phyloP scores from a whole-genome alignment of 2,113 vertebrate species.

The Mormoops blainvillei region DNA sequence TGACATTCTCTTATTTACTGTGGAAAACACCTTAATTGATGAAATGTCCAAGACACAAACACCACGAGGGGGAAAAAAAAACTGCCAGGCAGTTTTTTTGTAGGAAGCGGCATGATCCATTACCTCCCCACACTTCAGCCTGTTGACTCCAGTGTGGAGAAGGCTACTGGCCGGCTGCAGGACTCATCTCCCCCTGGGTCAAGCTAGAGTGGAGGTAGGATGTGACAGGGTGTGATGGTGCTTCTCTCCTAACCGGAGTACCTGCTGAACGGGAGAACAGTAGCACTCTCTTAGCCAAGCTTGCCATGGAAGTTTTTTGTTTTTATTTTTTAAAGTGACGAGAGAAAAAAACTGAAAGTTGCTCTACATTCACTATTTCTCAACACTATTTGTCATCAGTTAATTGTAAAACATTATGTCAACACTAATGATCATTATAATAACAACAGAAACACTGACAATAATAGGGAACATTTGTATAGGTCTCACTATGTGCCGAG shows the following conservation, averaged over 20 bases:
- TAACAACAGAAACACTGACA: not conserved
- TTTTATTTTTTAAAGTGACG: not conserved
- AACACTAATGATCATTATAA: not conserved
- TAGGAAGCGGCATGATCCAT: not conserved
- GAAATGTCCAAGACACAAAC: not conserved
- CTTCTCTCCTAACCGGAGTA: not conserved
- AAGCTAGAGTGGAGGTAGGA: not conserved
- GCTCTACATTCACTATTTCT: not conserved
- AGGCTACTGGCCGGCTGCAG: accelerated
- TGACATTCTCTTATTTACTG: not conserved
- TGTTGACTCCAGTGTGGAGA: not conserved
- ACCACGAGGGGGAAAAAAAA: not conserved
- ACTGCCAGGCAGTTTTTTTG: too few species aligned
- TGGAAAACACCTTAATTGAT: not conserved
- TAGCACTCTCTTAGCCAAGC: not conserved
- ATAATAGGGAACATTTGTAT: not conserved
- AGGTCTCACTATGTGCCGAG: not conserved
- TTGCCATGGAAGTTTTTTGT: not conserved
- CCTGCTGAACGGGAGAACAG: not conserved
- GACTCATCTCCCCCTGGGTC: not conserved
- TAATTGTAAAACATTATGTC: not conserved
- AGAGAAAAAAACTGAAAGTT: not conserved
- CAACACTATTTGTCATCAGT: not conserved
- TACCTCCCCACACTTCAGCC: not conserved
- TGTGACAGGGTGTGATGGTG: not conserved